A percentile compares a stretch with the other conserved stretches of the same genome.
Evolutionary conservation across 2,797 vertebrate species (phyloP).

Genomic region (Psittacula echo): DNA sequence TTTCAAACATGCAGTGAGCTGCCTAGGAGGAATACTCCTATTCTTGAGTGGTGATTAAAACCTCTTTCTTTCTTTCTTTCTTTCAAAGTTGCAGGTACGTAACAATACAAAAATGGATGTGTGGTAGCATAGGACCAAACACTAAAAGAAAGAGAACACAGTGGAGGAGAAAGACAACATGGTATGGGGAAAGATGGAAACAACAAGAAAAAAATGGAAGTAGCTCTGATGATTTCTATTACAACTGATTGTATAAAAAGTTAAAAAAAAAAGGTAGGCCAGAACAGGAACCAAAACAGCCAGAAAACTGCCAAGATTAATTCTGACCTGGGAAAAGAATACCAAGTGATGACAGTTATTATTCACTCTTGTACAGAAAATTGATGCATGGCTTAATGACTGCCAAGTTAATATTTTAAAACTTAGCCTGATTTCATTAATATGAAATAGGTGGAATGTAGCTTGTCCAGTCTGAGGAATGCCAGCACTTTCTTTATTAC

Average conservation of each 20-base stretch:
- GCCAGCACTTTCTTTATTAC: not conserved
- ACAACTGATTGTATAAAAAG: not conserved
- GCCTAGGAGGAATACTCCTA: not conserved
- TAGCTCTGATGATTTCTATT: not conserved
- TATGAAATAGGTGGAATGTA: not conserved
- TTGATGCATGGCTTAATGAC: not conserved
- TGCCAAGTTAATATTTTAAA: not conserved
- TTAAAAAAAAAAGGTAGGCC: not conserved
- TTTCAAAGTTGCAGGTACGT: rapidly evolving
- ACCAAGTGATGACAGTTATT: not conserved
- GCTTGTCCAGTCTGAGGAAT: not conserved
- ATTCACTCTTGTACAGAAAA: not conserved
- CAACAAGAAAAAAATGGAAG: not conserved
- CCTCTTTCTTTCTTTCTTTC: no score
- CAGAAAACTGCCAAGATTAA: not conserved
- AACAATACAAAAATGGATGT: not conserved
- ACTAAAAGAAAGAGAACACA: not conserved
- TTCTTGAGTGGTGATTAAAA: not conserved
- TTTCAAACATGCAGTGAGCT: not conserved
- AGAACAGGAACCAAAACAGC: not conserved
- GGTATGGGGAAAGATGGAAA: not conserved
- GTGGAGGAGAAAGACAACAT: not conserved
- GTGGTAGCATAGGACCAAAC: not conserved
- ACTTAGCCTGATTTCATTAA: not conserved
- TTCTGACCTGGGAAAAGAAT: not conserved